These are phyloP conservation scores for Furnarius figulus DNA, from an alignment of 2,113 vertebrate species.

Conservation along the genomic window DNA sequence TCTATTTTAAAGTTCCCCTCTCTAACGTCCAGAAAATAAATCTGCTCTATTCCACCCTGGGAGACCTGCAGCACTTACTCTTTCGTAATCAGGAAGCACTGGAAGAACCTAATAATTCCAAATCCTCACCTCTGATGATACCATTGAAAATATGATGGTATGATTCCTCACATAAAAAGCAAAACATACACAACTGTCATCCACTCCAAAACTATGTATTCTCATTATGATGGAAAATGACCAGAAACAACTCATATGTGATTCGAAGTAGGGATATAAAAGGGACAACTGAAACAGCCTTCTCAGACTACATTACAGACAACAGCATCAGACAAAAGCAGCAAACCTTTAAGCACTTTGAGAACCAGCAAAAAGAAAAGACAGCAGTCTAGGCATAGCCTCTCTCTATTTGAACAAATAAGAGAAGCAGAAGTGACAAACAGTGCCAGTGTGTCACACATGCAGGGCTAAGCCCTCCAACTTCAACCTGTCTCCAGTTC, in stretches of 20 bases:
- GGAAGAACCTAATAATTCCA: not conserved
- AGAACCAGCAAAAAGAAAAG: not conserved
- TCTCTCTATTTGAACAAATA: not conserved
- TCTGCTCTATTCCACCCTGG: not conserved
- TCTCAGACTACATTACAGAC: not conserved
- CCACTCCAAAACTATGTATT: not conserved
- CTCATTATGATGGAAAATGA: not conserved
- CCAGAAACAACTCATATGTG: not conserved
- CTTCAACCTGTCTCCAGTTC: not conserved
- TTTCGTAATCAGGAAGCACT: not conserved
- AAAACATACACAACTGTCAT: not conserved
- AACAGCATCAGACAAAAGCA: not conserved
- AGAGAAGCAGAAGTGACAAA: not conserved
- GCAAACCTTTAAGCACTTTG: not conserved
- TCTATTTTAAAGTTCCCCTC: not conserved
- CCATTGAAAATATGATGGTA: not conserved
- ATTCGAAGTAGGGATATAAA: not conserved
- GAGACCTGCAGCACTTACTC: not conserved
- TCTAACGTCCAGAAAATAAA: not conserved
- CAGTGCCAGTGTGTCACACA: accelerated
- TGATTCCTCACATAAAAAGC: not conserved
- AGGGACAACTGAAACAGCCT: not conserved
- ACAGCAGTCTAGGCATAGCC: not conserved
- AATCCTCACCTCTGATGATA: not conserved
- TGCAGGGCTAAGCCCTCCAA: not conserved